These are phyloP conservation scores for Ophthalmolycus amberensis DNA, from an alignment of 2,113 vertebrate genomes.

Conservation along the genomic window DNA sequence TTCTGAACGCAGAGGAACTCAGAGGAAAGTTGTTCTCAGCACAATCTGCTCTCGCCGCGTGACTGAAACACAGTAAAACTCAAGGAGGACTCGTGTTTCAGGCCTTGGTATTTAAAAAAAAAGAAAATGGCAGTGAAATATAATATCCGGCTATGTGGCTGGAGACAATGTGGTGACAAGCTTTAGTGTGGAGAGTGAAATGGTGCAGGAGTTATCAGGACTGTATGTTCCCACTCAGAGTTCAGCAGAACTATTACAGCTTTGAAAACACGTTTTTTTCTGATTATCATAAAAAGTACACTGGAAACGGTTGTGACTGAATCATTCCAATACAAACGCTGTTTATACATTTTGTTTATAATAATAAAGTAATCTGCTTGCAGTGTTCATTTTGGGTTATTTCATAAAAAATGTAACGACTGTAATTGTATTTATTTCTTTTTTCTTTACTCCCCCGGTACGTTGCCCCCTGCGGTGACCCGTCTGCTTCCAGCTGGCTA, in stretches of 20 bases:
- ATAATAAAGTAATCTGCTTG: too few species aligned
- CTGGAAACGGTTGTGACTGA: neutral
- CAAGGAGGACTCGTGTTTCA: neutral
- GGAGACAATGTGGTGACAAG: neutral
- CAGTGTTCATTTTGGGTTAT: too few species aligned
- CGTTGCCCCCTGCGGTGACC: too few species aligned
- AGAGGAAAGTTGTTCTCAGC: conserved; percentile 10
- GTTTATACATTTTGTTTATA: too few species aligned
- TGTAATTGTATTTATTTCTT: too few species aligned
- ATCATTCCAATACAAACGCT: neutral
- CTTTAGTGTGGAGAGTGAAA: neutral
- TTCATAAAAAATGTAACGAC: too few species aligned
- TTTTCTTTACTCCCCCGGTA: too few species aligned
- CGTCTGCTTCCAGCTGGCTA: too few species aligned
- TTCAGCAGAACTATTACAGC: neutral
- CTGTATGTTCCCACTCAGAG: neutral
- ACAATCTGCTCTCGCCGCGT: neutral
- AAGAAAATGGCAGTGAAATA: neutral
- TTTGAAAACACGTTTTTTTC: neutral
- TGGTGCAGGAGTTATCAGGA: too few species aligned
- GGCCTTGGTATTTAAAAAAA: neutral
- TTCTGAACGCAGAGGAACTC: neutral
- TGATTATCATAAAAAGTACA: neutral
- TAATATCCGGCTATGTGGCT: neutral
- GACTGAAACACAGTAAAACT: conserved; percentile 16